phyloP scores from a whole-genome alignment of 2,888 invertebrate genomes.

The Gymnocheta viridis region DNA sequence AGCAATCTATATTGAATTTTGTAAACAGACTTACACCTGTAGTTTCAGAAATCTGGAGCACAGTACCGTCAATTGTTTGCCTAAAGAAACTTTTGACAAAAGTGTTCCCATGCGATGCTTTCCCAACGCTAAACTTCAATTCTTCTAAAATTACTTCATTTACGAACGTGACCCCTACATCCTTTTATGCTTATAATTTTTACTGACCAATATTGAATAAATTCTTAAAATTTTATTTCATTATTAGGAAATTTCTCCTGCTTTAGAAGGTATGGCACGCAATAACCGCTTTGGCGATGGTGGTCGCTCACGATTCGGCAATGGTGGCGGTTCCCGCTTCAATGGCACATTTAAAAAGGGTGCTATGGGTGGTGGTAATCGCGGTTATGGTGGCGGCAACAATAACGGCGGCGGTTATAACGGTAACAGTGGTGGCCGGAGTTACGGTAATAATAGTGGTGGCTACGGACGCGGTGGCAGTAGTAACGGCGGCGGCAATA shows the following conservation, averaged over 20 bases:
- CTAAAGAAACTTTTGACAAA: too few relatives aligned
- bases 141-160: too few relatives aligned
- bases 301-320: slow-evolving; percentile 71
- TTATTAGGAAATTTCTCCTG: slow-evolving; percentile 90
- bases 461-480: slow-evolving; percentile 69
- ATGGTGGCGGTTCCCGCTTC: slow-evolving; percentile 75
- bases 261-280: slow-evolving; percentile 90
- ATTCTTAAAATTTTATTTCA: too few relatives aligned
- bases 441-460: slow-evolving; percentile 70
- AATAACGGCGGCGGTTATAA: slow-evolving; percentile 71
- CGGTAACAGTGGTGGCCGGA: slow-evolving; percentile 68
- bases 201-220: too few relatives aligned
- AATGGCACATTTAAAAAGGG: slow-evolving; percentile 77
- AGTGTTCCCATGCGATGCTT: too few relatives aligned
- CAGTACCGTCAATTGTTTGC: too few relatives aligned
- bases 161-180: too few relatives aligned
- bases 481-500: slow-evolving; percentile 72
- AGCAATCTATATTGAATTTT: too few relatives aligned
- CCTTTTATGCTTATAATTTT: too few relatives aligned
- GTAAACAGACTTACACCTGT: too few relatives aligned
- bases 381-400: slow-evolving; percentile 73
- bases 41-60: too few relatives aligned
- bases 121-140: too few relatives aligned
- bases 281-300: slow-evolving; percentile 83
- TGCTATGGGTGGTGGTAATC: slow-evolving; percentile 73